Evolutionary conservation across 2,113 vertebrate genomes (phyloP), one percentile per base, ranked within the genome.

Genomic region (Semicossyphus pulcher): DNA sequence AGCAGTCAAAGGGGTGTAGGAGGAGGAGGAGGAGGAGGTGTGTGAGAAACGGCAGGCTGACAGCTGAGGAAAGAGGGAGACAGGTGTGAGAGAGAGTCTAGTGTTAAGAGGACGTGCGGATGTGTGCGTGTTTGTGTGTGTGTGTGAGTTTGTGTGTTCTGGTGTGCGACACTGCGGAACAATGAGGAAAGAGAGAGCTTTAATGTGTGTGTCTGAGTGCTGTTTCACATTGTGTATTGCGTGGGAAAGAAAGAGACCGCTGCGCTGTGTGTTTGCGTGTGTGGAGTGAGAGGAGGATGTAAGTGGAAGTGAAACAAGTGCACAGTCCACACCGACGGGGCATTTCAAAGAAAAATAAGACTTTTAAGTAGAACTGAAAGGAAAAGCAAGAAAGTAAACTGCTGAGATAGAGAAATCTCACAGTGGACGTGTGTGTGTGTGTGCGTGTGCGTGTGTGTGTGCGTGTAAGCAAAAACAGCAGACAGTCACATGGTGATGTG

Each of bases 21-120:
- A 28, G 53, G 62, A 31, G 31, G 4, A 52, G 28, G 39, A 18
- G n/a, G 41, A 53, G 44, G 7, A 28, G 53, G 62, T 54, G 72
- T 63, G 66, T 34, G 64, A 65, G 53, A 58, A 54, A 61, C 52
- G 28, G 48, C 42, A 66, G 41, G 26, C 29, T 61, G 48, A 69
- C 57, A 62, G 29, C 39, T 76, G 29, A 80, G 20, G 32, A 39
- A n/a, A 42, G 26, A 14, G 20, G 59, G 36, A 28, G 61, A 32
- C 12, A 81, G 60, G 39, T 49, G 6, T 39, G 63, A 52, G 26
- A 52, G 26, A 25, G 36, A 7, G 36, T 71, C 32, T 26, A 42
- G 65, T 48, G 58, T 51, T 41, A 18, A 16, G 28, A 53, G 37
- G 21, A 31, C 4, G n/a, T 47, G 54, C 44, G 29, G 10, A 34